Conservation (phyloP, 2,797 vertebrate genomes). For the Brachymystax lenok region DNA sequence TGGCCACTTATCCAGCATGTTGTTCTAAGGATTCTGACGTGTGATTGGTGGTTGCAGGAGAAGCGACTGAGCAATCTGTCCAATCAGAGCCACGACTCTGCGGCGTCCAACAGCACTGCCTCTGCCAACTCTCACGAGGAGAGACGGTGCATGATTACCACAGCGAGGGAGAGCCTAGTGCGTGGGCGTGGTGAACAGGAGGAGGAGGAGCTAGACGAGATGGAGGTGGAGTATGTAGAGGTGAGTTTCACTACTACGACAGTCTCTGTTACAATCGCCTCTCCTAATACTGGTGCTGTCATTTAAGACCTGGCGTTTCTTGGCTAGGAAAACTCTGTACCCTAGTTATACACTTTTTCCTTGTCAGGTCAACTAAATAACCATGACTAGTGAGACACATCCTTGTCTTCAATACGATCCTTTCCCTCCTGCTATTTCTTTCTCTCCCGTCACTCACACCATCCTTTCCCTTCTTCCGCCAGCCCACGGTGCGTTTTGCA, state of each 20-base stretch:
- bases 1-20: not conserved
- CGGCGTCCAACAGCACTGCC: conserved; percentile 78
- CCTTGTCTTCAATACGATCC: not conserved
- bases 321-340: too few species aligned
- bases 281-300: not conserved
- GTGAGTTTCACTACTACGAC: conserved; percentile 61
- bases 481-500: conserved; percentile 95
- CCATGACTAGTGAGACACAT: too few species aligned
- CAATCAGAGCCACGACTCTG: conserved; percentile 85
- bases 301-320: not conserved
- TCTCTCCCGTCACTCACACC: not conserved
- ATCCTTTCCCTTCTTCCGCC: not conserved
- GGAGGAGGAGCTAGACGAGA: conserved; percentile 77
- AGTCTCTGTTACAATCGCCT: not conserved
- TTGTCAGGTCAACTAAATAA: too few species aligned
- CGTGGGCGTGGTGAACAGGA: conserved; percentile 56
- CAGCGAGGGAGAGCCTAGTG: conserved; percentile 40
- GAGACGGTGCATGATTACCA: conserved; percentile 40
- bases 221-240: conserved; percentile 91
- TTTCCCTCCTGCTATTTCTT: not conserved
- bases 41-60: conserved; percentile 68
- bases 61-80: conserved; percentile 87
- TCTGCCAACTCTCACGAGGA: conserved; percentile 79
- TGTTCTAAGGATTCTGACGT: too few species aligned
- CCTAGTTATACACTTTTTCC: too few species aligned